phyloP scores from a whole-genome alignment of 2,888 invertebrate genomes.

The Melolontha melolontha region DNA sequence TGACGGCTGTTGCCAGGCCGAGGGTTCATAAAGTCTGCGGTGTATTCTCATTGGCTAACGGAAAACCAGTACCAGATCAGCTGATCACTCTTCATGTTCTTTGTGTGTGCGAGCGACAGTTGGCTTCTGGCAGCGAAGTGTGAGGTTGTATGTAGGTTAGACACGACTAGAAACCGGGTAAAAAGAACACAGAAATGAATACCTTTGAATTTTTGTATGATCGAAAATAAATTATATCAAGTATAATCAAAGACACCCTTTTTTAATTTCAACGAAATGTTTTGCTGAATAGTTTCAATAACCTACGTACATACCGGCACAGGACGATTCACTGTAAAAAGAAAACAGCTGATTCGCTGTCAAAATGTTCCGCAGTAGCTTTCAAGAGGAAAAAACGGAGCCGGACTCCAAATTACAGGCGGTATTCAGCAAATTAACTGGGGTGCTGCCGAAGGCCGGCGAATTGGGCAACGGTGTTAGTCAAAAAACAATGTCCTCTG shows the following conservation, averaged over 20 bases:
- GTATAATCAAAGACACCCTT: too few species aligned
- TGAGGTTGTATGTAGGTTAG: conserved; percentile 8
- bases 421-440: conserved; percentile 60
- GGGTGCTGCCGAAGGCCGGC: conserved; percentile 58
- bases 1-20: conserved; percentile 64
- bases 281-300: too few species aligned
- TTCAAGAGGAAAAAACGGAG: conserved; percentile 55
- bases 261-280: neutral
- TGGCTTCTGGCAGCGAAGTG: conserved; percentile 38
- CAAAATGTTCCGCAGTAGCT: conserved; percentile 55
- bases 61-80: conserved; percentile 56
- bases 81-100: conserved; percentile 57
- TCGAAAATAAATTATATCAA: neutral
- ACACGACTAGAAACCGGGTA: conserved; percentile 1
- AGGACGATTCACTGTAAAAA: conserved; percentile 10
- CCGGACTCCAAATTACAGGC: conserved; percentile 57
- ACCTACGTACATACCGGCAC: too few species aligned
- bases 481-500: conserved; percentile 60
- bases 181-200: too few species aligned
- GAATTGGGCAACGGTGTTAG: conserved; percentile 55
- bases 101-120: conserved; percentile 54
- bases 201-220: neutral
- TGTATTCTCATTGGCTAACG: conserved; percentile 56
- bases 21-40: conserved; percentile 55
- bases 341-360: neutral